A percentile compares a stretch with the other conserved stretches of the same genome.
Conservation (phyloP, 1,140 invertebrate species). For the Drosophila nigrodunni region DNA sequence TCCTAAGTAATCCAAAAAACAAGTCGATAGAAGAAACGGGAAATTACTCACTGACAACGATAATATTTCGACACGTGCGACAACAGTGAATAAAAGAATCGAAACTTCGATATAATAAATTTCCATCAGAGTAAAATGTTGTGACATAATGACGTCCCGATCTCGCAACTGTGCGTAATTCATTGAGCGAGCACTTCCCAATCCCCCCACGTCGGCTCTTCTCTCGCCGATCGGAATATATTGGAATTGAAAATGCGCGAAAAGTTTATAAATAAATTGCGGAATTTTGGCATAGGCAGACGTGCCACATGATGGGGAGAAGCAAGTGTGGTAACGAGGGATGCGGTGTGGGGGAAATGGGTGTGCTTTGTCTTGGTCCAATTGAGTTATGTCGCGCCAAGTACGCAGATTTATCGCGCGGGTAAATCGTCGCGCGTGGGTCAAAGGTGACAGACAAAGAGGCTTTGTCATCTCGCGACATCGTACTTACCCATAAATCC, state of each 20-base stretch:
- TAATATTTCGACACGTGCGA: conserved; percentile 49
- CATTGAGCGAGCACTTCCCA: conserved; percentile 32
- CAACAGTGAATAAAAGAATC: conserved; percentile 12
- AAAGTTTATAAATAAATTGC: conserved; percentile 75
- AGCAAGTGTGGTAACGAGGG: background rate
- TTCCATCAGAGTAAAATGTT: conserved; percentile 69
- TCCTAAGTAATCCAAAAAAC: conserved; percentile 35
- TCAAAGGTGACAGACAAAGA: conserved; percentile 84
- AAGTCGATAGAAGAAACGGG: background rate
- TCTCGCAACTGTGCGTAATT: conserved; percentile 52
- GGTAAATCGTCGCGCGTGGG: conserved; percentile 54
- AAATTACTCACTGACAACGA: conserved; percentile 29
- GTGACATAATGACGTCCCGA: conserved; percentile 76
- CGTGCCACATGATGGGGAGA: conserved; percentile 28
- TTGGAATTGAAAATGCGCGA: conserved; percentile 66
- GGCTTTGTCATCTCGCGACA: conserved; percentile 73
- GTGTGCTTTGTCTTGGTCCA: conserved; percentile 78
- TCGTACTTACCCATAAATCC: conserved; percentile 86
- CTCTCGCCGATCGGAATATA: conserved; percentile 23
- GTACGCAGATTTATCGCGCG: conserved; percentile 71
- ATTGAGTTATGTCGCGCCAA: conserved; percentile 81
- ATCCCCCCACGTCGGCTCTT: background rate
- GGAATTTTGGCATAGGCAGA: conserved; percentile 72
- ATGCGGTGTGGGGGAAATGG: conserved; percentile 3
- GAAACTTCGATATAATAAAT: conserved; percentile 72